Evolutionary conservation across 2,797 vertebrate species (phyloP).

Genomic region (Leptoclinus maculatus): DNA sequence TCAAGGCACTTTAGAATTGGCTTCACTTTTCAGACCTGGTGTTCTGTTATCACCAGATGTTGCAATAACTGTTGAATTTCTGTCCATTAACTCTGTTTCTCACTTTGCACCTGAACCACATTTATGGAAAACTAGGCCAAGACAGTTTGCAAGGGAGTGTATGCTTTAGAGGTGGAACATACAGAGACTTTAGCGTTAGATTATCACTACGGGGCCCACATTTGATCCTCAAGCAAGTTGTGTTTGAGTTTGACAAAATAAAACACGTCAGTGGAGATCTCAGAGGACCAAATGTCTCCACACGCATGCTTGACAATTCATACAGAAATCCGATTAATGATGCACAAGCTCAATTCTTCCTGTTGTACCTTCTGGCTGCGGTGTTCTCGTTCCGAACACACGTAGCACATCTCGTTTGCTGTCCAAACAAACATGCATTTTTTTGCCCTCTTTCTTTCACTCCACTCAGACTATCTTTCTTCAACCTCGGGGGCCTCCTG

Average conservation of each 20-base stretch:
- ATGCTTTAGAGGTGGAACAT: slow-evolving; percentile 4
- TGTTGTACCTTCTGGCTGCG: slow-evolving; percentile 20
- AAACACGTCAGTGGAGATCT: background rate
- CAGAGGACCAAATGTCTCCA: background rate
- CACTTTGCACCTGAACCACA: slow-evolving; percentile 57
- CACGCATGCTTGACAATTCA: background rate
- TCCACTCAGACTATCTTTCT: slow-evolving; percentile 47
- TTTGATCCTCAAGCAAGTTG: slow-evolving; percentile 1
- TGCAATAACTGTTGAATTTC: slow-evolving; percentile 50
- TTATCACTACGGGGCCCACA: background rate
- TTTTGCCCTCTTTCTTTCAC: slow-evolving; percentile 44
- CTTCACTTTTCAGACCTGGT: background rate
- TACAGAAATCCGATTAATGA: slow-evolving; percentile 25
- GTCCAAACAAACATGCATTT: slow-evolving; percentile 68
- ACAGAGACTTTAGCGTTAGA: background rate
- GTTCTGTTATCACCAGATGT: slow-evolving; percentile 35
- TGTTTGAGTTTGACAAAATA: slow-evolving; percentile 9
- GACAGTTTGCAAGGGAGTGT: slow-evolving; percentile 28
- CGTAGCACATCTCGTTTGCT: slow-evolving; percentile 60
- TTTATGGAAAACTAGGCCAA: slow-evolving; percentile 68
- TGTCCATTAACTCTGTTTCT: slow-evolving; percentile 64
- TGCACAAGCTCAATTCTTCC: slow-evolving; percentile 10
- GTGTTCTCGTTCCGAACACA: slow-evolving; percentile 7
- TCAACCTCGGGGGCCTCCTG: slow-evolving; percentile 59
- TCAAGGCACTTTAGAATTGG: background rate